Base-by-base conservation (phyloP, 2,113 vertebrate genomes). In the Rafetus swinhoei region DNA sequence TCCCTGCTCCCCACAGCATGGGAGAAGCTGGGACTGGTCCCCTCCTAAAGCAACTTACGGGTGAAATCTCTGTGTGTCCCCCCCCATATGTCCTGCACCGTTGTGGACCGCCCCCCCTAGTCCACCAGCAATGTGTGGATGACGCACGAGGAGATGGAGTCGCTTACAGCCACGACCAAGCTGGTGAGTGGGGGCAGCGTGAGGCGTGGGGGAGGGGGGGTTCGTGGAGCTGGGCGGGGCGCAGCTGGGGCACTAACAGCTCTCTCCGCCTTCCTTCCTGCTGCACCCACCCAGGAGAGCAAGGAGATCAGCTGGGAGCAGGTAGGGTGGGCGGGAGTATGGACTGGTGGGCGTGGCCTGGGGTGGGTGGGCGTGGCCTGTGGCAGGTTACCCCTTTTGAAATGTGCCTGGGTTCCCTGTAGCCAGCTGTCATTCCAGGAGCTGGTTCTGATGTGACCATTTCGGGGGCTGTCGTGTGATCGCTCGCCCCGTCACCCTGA, bases 51-150 rank as follows among this genome's bases (percentile, higher is more conserved):
- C 10, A 6, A 27, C 27, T 13, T 32, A 32, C 18, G 27, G 6
- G 32, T n/a, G 10, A 24, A 39, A 56, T 27, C 18, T 39, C 13
- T 35, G 9, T 50, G 25, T 82, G n/a, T n/a, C n/a, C n/a, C 57
- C 21, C 29, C 59, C 35, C 12, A 9, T 45, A 45, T 21, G 45
- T 2, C 22, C 74, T 1, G 21, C 59, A 74, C 7, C 59, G 45
- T 27, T 6, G 62, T 65, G 39, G n/a, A 9, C 22, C 8, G 5
- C 3, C n/a, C 56, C 60, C 52, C 59, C 96, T 96, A 99, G 99
- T 99, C 99, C 55, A 99, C 99, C 95, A 98, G 99, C 96, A 99
- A 99, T 25, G 99, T 99, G 79, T 99, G 99, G 99, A 99, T 99
- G 98, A 99, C 99, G 45, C 99, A 99, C 3, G 99, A 99, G 5